Evolutionary conservation across 2,888 invertebrate genomes (phyloP).

Genomic region (Mythimna albipuncta): DNA sequence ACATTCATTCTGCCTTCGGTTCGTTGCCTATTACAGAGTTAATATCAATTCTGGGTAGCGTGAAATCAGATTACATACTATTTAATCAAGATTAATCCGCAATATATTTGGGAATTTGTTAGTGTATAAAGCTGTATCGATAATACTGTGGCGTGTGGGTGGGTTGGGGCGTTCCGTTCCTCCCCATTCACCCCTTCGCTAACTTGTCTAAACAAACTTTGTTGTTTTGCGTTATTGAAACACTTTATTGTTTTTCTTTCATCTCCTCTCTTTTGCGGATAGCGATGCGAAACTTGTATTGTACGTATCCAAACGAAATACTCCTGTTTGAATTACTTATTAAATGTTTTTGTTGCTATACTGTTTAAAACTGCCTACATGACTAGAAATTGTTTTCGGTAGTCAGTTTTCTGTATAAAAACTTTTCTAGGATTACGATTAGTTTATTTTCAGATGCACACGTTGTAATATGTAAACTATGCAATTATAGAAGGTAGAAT

Average conservation of each 20-base stretch:
- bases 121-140: conserved; percentile 42
- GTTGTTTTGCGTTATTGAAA: conserved; percentile 87
- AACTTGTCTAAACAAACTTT: conserved; percentile 85
- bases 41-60: conserved; percentile 24
- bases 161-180: conserved; percentile 55
- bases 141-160: conserved; percentile 36
- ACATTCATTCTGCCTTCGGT: conserved; percentile 33
- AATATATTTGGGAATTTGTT: conserved; percentile 39
- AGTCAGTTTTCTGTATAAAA: background rate
- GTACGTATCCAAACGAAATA: conserved; percentile 70
- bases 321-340: conserved; percentile 67
- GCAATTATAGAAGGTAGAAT: background rate
- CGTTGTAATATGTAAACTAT: background rate
- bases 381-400: conserved; percentile 24
- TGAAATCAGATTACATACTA: conserved; percentile 40
- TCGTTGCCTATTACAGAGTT: conserved; percentile 29
- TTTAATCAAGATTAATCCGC: conserved; percentile 41
- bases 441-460: background rate
- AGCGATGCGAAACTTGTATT: conserved; percentile 69
- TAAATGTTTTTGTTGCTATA: conserved; percentile 40
- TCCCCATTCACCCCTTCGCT: conserved; percentile 70
- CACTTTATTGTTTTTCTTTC: conserved; percentile 88
- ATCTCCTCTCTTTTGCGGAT: conserved; percentile 79
- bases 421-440: background rate
- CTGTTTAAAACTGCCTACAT: conserved; percentile 22